Evolutionary conservation across 1,140 invertebrate genomes (phyloP).

Genomic region (Kradibia gibbosae): DNA sequence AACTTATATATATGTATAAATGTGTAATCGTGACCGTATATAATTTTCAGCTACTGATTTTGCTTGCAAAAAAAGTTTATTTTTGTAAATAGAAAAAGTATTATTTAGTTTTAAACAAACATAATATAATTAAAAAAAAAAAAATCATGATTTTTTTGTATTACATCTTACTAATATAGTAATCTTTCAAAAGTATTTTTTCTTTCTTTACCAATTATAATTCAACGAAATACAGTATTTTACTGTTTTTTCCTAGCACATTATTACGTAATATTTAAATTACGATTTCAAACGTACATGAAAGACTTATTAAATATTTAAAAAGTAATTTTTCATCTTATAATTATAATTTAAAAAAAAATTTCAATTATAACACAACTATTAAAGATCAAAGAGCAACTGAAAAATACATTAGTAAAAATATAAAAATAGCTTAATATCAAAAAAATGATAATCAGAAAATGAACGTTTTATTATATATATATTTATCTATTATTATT

Average conservation of each 20-base stretch:
- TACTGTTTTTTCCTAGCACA: too few species aligned
- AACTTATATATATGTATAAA: constrained; percentile 13
- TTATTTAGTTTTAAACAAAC: neutral
- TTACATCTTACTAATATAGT: too few species aligned
- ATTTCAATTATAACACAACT: neutral
- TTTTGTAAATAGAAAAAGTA: too few species aligned
- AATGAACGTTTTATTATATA: constrained; percentile 10
- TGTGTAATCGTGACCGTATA: neutral
- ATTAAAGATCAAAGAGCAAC: constrained; percentile 14
- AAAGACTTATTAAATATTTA: too few species aligned
- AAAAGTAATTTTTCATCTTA: constrained; percentile 19
- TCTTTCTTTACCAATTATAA: neutral
- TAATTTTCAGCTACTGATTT: constrained; percentile 11
- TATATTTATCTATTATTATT: too few species aligned
- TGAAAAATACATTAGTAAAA: neutral
- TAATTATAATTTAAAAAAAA: neutral
- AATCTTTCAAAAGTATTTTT: constrained; percentile 20
- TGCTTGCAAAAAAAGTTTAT: neutral
- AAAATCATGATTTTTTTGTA: too few species aligned
- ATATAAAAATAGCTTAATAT: constrained; percentile 4
- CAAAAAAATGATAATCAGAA: neutral
- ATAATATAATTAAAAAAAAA: neutral
- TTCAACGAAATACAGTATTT: too few species aligned
- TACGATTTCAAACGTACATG: too few species aligned
- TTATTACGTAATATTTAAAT: too few species aligned